These are phyloP conservation scores for Solea senegalensis DNA, from an alignment of 2,113 vertebrate genomes.

Conservation along the genomic window DNA sequence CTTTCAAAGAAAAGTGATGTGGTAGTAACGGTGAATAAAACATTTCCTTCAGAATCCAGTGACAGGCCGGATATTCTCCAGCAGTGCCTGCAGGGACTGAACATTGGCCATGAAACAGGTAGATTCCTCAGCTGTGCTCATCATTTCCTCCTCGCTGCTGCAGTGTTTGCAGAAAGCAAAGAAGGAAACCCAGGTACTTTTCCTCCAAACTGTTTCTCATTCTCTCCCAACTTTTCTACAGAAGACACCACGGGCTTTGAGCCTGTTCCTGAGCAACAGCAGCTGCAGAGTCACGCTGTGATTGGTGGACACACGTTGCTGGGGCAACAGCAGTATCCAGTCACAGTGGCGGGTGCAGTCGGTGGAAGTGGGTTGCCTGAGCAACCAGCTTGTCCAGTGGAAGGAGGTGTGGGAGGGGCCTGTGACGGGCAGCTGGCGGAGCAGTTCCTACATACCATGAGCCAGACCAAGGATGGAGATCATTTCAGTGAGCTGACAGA, in stretches of 20 bases:
- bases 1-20: not conserved
- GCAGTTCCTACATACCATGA: constrained; percentile 61
- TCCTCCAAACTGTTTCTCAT: constrained; percentile 27
- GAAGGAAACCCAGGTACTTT: constrained; percentile 16
- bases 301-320: constrained; percentile 66
- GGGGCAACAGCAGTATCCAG: constrained; percentile 72
- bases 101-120: constrained; percentile 64
- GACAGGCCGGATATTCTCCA: constrained; percentile 60
- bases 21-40: not conserved
- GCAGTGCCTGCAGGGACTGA: constrained; percentile 64
- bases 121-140: constrained; percentile 19
- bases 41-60: constrained; percentile 27
- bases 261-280: constrained; percentile 70
- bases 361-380: constrained; percentile 63
- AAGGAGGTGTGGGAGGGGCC: constrained; percentile 52
- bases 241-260: constrained; percentile 60
- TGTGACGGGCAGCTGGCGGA: constrained; percentile 40
- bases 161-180: constrained; percentile 34
- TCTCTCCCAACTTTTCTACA: constrained; percentile 72
- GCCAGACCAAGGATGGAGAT: constrained; percentile 53
- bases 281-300: constrained; percentile 35
- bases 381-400: constrained; percentile 67
- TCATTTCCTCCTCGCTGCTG: constrained; percentile 36
- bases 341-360: constrained; percentile 42
- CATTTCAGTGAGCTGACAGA: constrained; percentile 68